phyloP scores from a whole-genome alignment of 2,113 vertebrate species.

The Nycticryphes semicollaris region DNA sequence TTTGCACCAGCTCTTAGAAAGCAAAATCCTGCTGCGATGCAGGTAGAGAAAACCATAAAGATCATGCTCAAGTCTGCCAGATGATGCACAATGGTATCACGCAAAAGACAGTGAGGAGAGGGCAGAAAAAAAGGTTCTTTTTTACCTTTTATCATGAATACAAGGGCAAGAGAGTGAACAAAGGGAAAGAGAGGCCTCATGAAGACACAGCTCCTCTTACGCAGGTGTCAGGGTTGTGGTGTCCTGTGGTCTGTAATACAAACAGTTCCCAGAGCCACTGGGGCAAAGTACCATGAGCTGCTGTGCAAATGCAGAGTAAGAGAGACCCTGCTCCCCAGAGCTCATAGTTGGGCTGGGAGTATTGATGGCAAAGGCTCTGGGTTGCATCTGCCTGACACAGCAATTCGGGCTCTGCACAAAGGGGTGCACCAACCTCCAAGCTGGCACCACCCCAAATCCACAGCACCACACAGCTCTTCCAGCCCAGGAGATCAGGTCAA shows the following conservation, averaged over 20 bases:
- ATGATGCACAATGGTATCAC: background rate
- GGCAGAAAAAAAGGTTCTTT: background rate
- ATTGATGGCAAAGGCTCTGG: background rate
- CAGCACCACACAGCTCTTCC: background rate
- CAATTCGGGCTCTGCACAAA: accelerated
- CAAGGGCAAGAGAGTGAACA: background rate
- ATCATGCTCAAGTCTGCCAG: background rate
- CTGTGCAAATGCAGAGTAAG: accelerated
- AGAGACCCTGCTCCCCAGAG: background rate
- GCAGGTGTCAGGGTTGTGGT: accelerated
- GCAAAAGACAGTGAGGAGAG: background rate
- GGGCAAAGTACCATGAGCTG: background rate
- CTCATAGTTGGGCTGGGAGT: accelerated
- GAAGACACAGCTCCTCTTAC: background rate
- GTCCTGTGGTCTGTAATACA: accelerated
- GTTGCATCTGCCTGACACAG: background rate
- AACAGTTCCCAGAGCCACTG: background rate
- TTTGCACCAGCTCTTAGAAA: background rate
- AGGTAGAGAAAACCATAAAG: background rate
- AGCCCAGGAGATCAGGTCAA: background rate
- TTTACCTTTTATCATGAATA: background rate
- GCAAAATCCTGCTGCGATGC: background rate
- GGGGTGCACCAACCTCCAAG: background rate
- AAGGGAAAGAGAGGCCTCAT: background rate
- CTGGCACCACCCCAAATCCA: background rate